Percentiles rank a stretch among this genome's conserved stretches.
These are phyloP conservation scores for Neoscelio sp. DNA, from an alignment of 2,888 invertebrate genomes.

Conservation along the genomic window DNA sequence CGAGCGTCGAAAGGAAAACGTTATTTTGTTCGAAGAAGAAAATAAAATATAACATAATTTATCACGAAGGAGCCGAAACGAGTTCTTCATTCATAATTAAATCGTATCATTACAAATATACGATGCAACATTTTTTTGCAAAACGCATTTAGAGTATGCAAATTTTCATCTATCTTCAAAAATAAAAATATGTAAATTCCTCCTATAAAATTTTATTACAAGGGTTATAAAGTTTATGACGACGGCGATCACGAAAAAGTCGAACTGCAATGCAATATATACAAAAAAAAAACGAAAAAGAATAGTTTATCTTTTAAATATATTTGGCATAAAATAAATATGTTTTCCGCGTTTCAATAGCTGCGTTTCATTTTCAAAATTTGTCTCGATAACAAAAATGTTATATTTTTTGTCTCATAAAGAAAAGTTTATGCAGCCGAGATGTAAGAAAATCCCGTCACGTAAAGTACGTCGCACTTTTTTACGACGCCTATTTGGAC, in stretches of 20 bases:
- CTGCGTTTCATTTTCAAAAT: too few species aligned
- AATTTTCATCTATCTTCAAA: too few species aligned
- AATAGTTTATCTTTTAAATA: too few species aligned
- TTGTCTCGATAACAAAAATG: background rate
- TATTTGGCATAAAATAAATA: background rate
- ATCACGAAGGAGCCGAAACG: too few species aligned
- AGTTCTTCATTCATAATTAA: too few species aligned
- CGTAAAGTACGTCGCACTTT: conserved; percentile 70
- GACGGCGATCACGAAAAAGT: too few species aligned
- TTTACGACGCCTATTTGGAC: conserved; percentile 66
- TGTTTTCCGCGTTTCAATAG: background rate
- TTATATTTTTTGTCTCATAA: conserved; percentile 25
- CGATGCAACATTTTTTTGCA: background rate
- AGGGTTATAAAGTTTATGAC: too few species aligned
- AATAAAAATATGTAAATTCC: too few species aligned
- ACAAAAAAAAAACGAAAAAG: too few species aligned
- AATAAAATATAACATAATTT: conserved; percentile 6
- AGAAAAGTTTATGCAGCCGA: conserved; percentile 59
- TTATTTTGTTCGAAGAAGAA: conserved; percentile 19
- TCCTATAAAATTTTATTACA: too few species aligned
- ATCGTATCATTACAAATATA: too few species aligned
- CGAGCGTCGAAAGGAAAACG: conserved; percentile 22
- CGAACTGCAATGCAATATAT: too few species aligned
- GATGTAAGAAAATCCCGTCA: conserved; percentile 69
- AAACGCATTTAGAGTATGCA: background rate